Conservation (phyloP, 1,140 invertebrate genomes). For the Drosophila malerkotliana region DNA sequence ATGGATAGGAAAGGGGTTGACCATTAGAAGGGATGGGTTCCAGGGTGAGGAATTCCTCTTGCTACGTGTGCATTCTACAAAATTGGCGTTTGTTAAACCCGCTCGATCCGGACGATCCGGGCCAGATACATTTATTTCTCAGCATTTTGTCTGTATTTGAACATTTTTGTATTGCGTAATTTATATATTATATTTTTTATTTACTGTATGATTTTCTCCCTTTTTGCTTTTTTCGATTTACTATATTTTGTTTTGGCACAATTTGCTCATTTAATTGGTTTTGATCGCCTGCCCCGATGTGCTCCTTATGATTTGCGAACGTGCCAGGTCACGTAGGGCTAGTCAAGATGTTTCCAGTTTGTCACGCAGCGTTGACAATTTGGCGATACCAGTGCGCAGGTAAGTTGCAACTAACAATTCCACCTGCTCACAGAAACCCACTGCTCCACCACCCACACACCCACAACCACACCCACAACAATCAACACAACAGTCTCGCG, state of each 20-base stretch:
- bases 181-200: constrained; percentile 17
- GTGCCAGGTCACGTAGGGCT: constrained; percentile 89
- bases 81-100: constrained; percentile 37
- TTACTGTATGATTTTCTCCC: constrained; percentile 44
- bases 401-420: constrained; percentile 71
- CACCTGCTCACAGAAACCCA: constrained; percentile 9
- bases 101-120: constrained; percentile 13
- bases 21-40: constrained; percentile 7
- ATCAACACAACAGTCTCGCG: constrained; percentile 9
- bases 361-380: constrained; percentile 86
- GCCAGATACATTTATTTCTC: constrained; percentile 44
- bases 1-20: neutral
- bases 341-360: constrained; percentile 89
- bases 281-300: constrained; percentile 74
- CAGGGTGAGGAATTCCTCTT: constrained; percentile 1
- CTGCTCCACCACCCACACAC: neutral
- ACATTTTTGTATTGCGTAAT: constrained; percentile 15
- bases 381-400: constrained; percentile 82
- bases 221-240: constrained; percentile 34
- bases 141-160: constrained; percentile 5
- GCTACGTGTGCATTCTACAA: constrained; percentile 53
- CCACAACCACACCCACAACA: constrained; percentile 1
- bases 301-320: constrained; percentile 79
- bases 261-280: constrained; percentile 56
- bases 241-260: constrained; percentile 66